Conservation (phyloP, 2,113 vertebrate species). For the Corynorhinus townsendii region DNA sequence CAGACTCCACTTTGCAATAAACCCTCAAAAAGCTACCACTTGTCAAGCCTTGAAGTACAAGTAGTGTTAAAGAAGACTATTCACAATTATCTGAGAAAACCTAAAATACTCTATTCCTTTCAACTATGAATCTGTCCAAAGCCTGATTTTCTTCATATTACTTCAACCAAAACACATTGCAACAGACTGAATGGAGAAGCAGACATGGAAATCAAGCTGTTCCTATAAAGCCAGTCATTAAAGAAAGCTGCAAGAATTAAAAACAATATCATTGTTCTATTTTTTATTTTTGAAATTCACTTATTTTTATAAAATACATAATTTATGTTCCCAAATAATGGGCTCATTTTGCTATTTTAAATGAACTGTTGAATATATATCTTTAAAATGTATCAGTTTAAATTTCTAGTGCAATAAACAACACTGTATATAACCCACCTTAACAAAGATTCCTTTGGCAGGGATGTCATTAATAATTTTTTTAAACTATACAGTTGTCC, state of each 20-base stretch:
- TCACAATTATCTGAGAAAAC: background rate
- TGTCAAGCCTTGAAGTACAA: background rate
- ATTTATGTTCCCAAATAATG: background rate
- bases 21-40: background rate
- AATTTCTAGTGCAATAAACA: background rate
- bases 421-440: background rate
- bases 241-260: background rate
- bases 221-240: background rate
- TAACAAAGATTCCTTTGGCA: background rate
- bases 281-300: background rate
- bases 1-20: background rate
- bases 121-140: background rate
- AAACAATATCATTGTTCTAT: background rate
- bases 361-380: background rate
- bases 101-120: background rate
- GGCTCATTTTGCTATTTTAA: background rate
- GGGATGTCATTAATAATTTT: background rate
- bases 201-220: background rate
- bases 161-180: background rate
- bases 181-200: background rate
- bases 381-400: background rate
- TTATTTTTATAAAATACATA: background rate
- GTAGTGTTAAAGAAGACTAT: background rate
- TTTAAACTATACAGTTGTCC: background rate
- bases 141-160: background rate